A percentile compares a stretch with the other conserved stretches of the same genome.
These are phyloP conservation scores for Eurystomus gularis DNA, from an alignment of 2,113 vertebrate species.

Conservation along the genomic window DNA sequence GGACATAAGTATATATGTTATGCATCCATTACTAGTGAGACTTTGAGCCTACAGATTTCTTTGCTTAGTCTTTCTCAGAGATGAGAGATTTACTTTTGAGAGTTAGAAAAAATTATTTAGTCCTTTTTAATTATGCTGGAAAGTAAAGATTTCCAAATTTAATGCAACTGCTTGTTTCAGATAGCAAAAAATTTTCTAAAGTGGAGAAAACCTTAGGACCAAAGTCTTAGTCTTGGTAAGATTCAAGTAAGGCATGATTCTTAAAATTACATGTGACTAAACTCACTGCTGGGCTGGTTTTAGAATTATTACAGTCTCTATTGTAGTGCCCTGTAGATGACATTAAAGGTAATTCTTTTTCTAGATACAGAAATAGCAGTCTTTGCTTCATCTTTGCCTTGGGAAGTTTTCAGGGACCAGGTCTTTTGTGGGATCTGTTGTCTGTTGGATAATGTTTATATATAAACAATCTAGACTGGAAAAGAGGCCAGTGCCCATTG, in stretches of 20 bases:
- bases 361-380: not conserved
- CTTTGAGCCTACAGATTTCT: not conserved
- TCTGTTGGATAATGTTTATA: not conserved
- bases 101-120: not conserved
- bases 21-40: not conserved
- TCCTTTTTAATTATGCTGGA: not conserved
- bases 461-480: not conserved
- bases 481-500: not conserved
- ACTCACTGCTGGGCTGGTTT: not conserved
- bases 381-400: not conserved
- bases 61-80: not conserved
- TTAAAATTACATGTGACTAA: not conserved
- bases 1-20: fast-evolving
- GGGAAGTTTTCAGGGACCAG: not conserved
- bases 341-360: not conserved
- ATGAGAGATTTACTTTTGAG: not conserved
- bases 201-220: not conserved
- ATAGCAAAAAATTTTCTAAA: not conserved
- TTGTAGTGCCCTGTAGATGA: not conserved
- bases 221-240: not conserved
- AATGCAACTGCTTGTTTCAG: not conserved
- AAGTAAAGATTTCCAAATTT: not conserved
- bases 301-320: not conserved
- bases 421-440: not conserved
- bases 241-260: not conserved